A percentile compares a stretch with the other conserved stretches of the same genome.
phyloP scores from a whole-genome alignment of 1,140 invertebrate genomes.

The Pogonomyrmex californicus region DNA sequence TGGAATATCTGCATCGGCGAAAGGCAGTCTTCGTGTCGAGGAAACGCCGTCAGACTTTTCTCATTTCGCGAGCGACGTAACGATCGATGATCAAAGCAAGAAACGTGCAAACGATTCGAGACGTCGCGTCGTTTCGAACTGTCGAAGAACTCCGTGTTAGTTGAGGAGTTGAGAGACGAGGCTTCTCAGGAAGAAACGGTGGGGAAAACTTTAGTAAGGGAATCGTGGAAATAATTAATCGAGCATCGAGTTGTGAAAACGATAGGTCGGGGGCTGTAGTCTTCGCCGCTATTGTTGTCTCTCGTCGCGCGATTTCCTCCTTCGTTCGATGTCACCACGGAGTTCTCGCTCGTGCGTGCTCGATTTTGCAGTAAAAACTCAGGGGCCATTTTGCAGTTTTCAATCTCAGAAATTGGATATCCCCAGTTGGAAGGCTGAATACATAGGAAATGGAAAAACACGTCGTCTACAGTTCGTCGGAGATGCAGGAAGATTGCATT shows the following conservation, averaged over 20 bases:
- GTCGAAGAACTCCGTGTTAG: constrained; percentile 44
- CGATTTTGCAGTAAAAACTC: constrained; percentile 35
- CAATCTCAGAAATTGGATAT: constrained; percentile 44
- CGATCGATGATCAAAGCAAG: constrained; percentile 63
- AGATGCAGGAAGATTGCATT: background rate
- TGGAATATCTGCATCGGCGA: constrained; percentile 10
- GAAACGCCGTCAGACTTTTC: constrained; percentile 54
- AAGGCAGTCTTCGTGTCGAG: constrained; percentile 18
- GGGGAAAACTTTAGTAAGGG: constrained; percentile 49
- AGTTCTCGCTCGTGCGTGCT: background rate
- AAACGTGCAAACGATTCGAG: constrained; percentile 38
- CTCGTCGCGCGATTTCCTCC: constrained; percentile 12
- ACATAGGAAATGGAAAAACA: constrained; percentile 45
- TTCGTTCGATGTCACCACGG: background rate
- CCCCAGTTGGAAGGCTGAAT: background rate
- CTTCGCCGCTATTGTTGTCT: constrained; percentile 12
- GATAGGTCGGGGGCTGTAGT: constrained; percentile 45
- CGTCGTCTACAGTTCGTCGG: background rate
- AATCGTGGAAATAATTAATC: constrained; percentile 66
- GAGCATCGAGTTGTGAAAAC: constrained; percentile 56
- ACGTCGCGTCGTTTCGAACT: constrained; percentile 51
- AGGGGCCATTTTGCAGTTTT: constrained; percentile 45
- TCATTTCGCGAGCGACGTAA: constrained; percentile 49
- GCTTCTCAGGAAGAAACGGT: constrained; percentile 41
- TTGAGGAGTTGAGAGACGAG: background rate